Base-by-base conservation (phyloP, 2,113 vertebrate species). In the Oncorhynchus tshawytscha region DNA sequence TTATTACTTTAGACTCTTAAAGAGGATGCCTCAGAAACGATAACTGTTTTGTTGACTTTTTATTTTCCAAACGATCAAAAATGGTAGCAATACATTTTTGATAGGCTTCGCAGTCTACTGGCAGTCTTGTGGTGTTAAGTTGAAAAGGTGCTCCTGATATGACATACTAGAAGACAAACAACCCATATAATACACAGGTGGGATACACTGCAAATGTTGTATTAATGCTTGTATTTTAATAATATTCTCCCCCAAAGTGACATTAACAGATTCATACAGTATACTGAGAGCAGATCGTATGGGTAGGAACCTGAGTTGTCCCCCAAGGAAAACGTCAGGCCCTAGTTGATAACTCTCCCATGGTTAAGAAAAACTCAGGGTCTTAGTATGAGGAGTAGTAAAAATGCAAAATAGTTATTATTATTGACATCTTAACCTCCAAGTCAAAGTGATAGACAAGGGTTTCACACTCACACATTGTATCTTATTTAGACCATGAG, bases 21-120 rank as follows among this genome's bases (percentile, higher is more conserved):
- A 83, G 69, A 83, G 65, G 81, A 88, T 86, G 84, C 77, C 86
- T 79, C 54, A 82, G 71, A 82, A 73, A 84, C 64, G 60, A 48
- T 81, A 73, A 25, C 72, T 88, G 78, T 78, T 77, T 84, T 72
- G 74, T 85, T 81, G 57, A 82, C 3, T 62, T 74, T 84, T 86
- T 78, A 48, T 81, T 85, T 85, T 71, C 84, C 69, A 45, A 45
- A 45, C 39, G 88, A 95, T 95, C 91, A 89, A 85, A 92, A 91
- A 89, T 89, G 91, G 89, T 88, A 34, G 84, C 69, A 82, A 91
- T 88, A 86, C 92, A 88, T 92, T 94, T 94, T 92, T 93, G 89
- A 94, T 94, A 94, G 94, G 94, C 94, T 95, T 95, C 94, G 96
- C 95, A 94, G 92, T 95, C 93, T 94, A 93, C 83, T 84, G 82